Conservation (phyloP, 2,888 invertebrate genomes). For the Hemithea aestivaria region DNA sequence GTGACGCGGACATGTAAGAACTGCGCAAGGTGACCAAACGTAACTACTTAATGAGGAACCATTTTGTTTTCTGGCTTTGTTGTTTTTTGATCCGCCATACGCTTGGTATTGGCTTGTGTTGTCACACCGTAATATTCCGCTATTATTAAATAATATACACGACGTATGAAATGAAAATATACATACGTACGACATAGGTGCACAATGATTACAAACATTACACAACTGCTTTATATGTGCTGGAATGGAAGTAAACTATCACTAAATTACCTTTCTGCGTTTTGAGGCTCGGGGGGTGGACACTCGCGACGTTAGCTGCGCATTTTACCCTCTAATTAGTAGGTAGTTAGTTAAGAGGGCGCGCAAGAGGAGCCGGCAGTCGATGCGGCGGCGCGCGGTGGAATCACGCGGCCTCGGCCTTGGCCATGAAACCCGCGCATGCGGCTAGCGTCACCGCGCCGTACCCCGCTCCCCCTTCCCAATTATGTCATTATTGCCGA, state of each 20-base stretch:
- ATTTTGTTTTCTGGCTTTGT: slow-evolving; percentile 31
- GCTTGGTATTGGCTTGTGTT: slow-evolving; percentile 9
- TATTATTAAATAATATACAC: slow-evolving; percentile 13
- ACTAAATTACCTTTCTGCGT: slow-evolving; percentile 44
- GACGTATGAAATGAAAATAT: slow-evolving; percentile 7
- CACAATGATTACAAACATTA: slow-evolving; percentile 56
- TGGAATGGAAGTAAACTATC: too few species aligned
- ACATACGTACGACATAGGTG: slow-evolving; percentile 18
- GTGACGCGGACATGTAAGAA: slow-evolving; percentile 54
- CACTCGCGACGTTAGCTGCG: slow-evolving; percentile 64
- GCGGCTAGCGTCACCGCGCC: slow-evolving; percentile 60
- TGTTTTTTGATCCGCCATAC: slow-evolving; percentile 21
- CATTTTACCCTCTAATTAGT: slow-evolving; percentile 50
- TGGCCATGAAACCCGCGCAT: slow-evolving; percentile 78
- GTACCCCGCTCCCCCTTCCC: slow-evolving; percentile 38
- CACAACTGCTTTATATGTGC: too few species aligned
- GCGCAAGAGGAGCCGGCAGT: slow-evolving; percentile 60
- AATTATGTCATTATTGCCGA: slow-evolving; percentile 76
- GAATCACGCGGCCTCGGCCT: slow-evolving; percentile 77
- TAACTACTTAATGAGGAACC: slow-evolving; percentile 42
- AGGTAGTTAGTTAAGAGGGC: slow-evolving; percentile 42
- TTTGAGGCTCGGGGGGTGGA: slow-evolving; percentile 16
- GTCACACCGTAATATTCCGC: slow-evolving; percentile 6
- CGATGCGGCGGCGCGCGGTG: slow-evolving; percentile 73
- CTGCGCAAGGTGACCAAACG: slow-evolving; percentile 49